Conservation (phyloP, 2,888 invertebrate species). For the Cephonodes hylas region DNA sequence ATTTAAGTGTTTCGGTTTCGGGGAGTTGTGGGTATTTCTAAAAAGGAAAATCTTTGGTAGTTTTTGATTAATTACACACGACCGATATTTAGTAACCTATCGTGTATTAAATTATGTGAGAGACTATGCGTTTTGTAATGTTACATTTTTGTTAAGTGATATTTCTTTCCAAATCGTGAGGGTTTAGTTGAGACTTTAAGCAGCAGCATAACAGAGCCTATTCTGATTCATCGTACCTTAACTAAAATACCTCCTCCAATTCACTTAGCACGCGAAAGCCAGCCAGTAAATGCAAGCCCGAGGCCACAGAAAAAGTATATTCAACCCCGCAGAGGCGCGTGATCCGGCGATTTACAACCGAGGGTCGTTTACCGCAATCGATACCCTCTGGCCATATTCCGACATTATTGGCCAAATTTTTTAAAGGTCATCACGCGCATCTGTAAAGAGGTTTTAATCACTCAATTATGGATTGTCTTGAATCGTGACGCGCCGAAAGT, state of each 20-base stretch:
- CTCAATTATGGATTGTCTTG: slow-evolving; percentile 3
- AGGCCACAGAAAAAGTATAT: slow-evolving; percentile 60
- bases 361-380: slow-evolving; percentile 40
- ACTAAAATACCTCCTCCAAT: slow-evolving; percentile 26
- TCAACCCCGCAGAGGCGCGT: slow-evolving; percentile 49
- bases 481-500: neutral
- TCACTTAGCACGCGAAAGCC: slow-evolving; percentile 7
- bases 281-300: slow-evolving; percentile 52
- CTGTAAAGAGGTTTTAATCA: neutral
- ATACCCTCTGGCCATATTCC: slow-evolving; percentile 22
- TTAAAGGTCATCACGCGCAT: neutral
- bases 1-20: too few relatives aligned
- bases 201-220: too few relatives aligned
- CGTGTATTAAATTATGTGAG: too few relatives aligned
- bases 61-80: too few relatives aligned
- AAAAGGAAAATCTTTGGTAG: too few relatives aligned
- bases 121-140: too few relatives aligned
- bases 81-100: too few relatives aligned
- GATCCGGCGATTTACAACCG: slow-evolving; percentile 51
- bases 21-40: too few relatives aligned
- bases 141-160: too few relatives aligned
- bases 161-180: too few relatives aligned
- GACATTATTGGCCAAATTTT: slow-evolving; percentile 5
- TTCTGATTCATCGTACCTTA: too few relatives aligned
- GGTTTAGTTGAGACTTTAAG: too few relatives aligned